Base-by-base conservation (phyloP, 1,140 invertebrate genomes). In the Coenobita brevimanus region DNA sequence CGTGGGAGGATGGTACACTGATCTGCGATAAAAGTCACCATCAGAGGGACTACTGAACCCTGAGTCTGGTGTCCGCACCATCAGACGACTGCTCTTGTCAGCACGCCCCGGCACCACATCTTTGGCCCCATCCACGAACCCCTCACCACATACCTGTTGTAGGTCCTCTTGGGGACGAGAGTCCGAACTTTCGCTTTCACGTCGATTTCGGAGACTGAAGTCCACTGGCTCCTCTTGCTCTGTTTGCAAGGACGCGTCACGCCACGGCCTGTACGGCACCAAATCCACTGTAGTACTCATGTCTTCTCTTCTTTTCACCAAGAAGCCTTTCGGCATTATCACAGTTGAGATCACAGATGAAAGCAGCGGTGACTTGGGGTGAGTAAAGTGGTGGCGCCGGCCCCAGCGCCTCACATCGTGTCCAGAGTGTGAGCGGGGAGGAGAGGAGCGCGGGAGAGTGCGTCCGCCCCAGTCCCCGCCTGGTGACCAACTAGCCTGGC, bases 31-130 rank as follows among this genome's bases (percentile, higher is more conserved):
- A 67, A 89, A 82, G 62, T 89, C 89, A 33, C 90, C 81, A 30
- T 90, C 90, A 24, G 90, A 90, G 41, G 90, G 90, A 80, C 90
- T 90, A 54, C 88, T 90, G 80, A 90, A 90, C 17, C 90, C 90
- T 24, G 90, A 90, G 30, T 90, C 90, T n/a, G 90, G 90, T 13
- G 88, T 90, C 50, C 88, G 82, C 43, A 90, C 90, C 60, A 82
- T 27, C 82, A 89, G 60, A 10, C 85, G 57, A 36, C 85, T 57
- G 8, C 89, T 75, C 81, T 90, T 83, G 10, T 84, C 83, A 30
- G 50, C 54, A 38, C 67, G 62, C 8, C 43, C 54, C 50, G 64
- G 79, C 46, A 84, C 71, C 41, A 71, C 79, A 43, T 89, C 79
- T 60, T 73, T 78, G 4, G 64, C 82, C 8, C 27, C 57, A 24